phyloP scores from a whole-genome alignment of 2,888 invertebrate genomes.

The Gari tellinella region DNA sequence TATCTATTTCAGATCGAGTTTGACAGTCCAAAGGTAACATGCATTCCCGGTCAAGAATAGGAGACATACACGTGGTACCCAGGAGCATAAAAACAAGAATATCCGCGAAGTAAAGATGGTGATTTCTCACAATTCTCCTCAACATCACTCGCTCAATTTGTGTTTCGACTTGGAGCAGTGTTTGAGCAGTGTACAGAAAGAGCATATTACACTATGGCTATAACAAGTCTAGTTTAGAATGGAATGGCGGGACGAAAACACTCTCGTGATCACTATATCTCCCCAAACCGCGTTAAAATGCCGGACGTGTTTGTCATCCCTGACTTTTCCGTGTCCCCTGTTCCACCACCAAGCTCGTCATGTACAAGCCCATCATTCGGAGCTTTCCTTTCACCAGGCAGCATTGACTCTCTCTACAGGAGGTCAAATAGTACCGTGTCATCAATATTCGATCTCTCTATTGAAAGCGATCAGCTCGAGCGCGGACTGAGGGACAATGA shows the following conservation, averaged over 20 bases:
- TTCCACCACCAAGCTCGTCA: slow-evolving; percentile 1
- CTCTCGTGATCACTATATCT: slow-evolving; percentile 45
- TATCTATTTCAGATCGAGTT: too few species aligned
- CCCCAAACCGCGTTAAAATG: slow-evolving; percentile 49
- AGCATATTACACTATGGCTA: too few species aligned
- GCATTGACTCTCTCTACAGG: slow-evolving; percentile 46
- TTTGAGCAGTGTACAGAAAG: too few species aligned
- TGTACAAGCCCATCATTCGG: slow-evolving; percentile 35
- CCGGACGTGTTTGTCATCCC: slow-evolving; percentile 59
- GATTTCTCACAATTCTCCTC: too few species aligned
- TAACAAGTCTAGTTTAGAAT: slow-evolving; percentile 5
- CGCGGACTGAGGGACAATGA: slow-evolving; percentile 86
- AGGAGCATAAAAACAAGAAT: too few species aligned
- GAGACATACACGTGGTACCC: too few species aligned
- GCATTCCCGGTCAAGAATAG: too few species aligned
- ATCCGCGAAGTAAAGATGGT: too few species aligned
- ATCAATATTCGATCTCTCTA: slow-evolving; percentile 85
- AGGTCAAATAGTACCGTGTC: slow-evolving; percentile 84
- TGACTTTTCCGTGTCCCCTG: slow-evolving; percentile 34
- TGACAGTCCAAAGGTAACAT: too few species aligned
- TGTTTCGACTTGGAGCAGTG: too few species aligned
- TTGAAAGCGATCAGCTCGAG: slow-evolving; percentile 86
- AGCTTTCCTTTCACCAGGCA: slow-evolving; percentile 50
- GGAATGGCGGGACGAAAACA: slow-evolving; percentile 49
- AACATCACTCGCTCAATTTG: too few species aligned